Base-by-base conservation (phyloP, 2,113 vertebrate species). In the Rhodinocichla rosea region DNA sequence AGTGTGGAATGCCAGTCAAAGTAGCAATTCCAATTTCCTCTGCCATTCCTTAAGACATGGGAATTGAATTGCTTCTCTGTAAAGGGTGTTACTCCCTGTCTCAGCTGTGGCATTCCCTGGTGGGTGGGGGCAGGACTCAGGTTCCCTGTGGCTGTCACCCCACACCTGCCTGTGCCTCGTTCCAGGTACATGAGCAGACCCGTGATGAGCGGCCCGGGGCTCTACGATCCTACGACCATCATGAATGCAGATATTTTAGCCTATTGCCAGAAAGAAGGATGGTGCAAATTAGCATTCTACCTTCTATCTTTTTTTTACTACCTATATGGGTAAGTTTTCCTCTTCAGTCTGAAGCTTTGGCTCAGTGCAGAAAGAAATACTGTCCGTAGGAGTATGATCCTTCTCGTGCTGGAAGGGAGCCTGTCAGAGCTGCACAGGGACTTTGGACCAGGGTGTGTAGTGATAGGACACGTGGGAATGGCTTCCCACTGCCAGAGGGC, bases 231-330 rank as follows among this genome's bases (percentile, higher is more conserved):
- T 2, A 99, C 99, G 9, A 99, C 99, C 95, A 99, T 99, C 98
- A 99, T 99, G 99, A 99, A 99, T 23, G 99, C 99, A 77, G 99
- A 99, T 95, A 99, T 99, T 96, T 97, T 99, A 98, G 99, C 99
- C 15, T 99, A 99, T 97, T 99, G 99, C 98, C 99, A 99, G 98
- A 99, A 99, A 96, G 99, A 99, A 97, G 99, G 99, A 97, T 99
- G 99, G 99, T 99, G 99, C 98, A 99, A 99, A 97, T 98, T 99
- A 97, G 99, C 99, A 49, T 99, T 99, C 98, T 99, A 99, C 97
- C 99, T 99, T 87, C 98, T 99, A 74, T 99, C 99, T 5, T 99
- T 99, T 98, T 99, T 99, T 98, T 99, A 99, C 98, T 99, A 99
- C 98, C 98, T 99, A 94, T 99, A 99, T 28, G 99, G 99, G 99